Base-by-base conservation (phyloP, 53 echinoderm and acorn worm species). In the Actinopyga echinites region DNA sequence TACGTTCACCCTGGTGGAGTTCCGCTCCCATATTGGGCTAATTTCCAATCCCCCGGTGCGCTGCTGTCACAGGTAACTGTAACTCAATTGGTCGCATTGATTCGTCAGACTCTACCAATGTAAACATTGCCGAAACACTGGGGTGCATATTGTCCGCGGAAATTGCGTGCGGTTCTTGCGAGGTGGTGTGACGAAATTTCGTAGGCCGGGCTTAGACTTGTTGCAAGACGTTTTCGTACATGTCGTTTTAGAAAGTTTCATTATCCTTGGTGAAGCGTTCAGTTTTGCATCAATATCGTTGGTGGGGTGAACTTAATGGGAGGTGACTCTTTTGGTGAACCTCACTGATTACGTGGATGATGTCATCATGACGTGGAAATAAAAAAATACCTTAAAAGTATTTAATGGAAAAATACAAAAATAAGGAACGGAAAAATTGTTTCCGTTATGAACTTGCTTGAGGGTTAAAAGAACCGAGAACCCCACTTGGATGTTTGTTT, bases 11-110 rank as follows among this genome's bases (percentile, higher is more conserved):
- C 13, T 38, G 71, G 71, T 71, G 25, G 44, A 71, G 71, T 71
- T 71, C 71, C 71, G 71, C 71, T 71, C 42, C 71, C 71, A 71
- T 71, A 71, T 71, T 42, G 71, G 71, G 71, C 43, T 71, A 71
- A 71, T 71, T 71, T 71, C 71, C 71, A 71, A 71, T 25, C 71
- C 71, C 71, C 71, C 44, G 71, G 71, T 42, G 71, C 24, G 71
- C 25, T 40, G 42, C 71, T 71, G 71, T 71, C 71, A 71, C 22
- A 24, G 42, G 71, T 25, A 71, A 71, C 71, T 71, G 71, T 71
- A 71, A 44, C 71, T 71, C 71, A 71, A 71, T 71, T 26, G 42
- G 44, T 25, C 71, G 42, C 71, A 42, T 71, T 71, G 71, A 71
- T 71, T 71, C 71, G 71, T 71, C 31, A 40, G 24, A 42, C 37